Percentiles rank a stretch among this genome's conserved stretches.
Evolutionary conservation across 2,797 vertebrate species (phyloP).

Genomic region (Phoebastria nigripes): DNA sequence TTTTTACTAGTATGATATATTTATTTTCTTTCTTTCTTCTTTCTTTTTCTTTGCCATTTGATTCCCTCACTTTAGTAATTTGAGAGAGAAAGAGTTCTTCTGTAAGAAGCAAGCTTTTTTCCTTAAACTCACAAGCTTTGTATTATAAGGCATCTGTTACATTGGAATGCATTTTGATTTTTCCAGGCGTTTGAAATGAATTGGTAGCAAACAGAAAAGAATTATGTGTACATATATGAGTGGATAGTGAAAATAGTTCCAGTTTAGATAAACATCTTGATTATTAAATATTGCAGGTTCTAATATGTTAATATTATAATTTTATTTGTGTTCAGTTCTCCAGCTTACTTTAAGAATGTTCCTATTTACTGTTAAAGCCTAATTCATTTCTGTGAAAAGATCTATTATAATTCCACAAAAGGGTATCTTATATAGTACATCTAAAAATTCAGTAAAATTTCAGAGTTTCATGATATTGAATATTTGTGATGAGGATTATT

Average conservation of each 20-base stretch:
- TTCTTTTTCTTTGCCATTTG: not conserved
- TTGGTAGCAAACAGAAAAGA: conserved; percentile 10
- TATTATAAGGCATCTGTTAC: not conserved
- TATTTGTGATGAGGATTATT: conserved; percentile 46
- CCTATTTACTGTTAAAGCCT: conserved; percentile 54
- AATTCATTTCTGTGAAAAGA: conserved; percentile 43
- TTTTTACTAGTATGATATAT: not conserved
- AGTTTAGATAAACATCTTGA: conserved; percentile 14
- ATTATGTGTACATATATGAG: not conserved
- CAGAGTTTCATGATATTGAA: conserved; percentile 1
- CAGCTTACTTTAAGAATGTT: conserved; percentile 47
- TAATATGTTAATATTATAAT: conserved; percentile 46
- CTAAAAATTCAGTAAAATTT: conserved; percentile 47
- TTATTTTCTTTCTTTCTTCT: not conserved
- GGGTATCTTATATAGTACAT: not conserved
- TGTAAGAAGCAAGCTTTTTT: not conserved
- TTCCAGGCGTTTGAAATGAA: conserved; percentile 14
- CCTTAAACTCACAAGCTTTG: not conserved
- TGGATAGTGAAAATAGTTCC: conserved; percentile 35
- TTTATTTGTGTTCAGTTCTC: conserved; percentile 44
- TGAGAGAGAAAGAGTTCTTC: not conserved
- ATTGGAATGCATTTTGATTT: not conserved
- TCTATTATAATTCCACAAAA: conserved; percentile 56
- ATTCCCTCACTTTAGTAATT: not conserved
- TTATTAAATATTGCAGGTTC: conserved; percentile 49